Conservation (phyloP, 2,888 invertebrate species). For the Leptinotarsa tumamoca region DNA sequence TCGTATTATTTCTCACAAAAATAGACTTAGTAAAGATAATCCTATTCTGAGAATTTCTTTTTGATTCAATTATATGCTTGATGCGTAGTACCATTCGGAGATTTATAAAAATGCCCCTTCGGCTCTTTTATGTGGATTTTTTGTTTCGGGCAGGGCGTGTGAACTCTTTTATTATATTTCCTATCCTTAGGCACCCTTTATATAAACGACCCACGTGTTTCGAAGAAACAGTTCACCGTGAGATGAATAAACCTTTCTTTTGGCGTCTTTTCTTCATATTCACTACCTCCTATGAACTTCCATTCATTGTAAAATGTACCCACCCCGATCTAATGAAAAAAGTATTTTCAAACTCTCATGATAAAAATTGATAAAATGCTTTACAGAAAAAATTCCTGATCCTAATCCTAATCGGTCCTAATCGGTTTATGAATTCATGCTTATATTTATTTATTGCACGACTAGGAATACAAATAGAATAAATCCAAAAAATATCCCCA, state of each 20-base stretch:
- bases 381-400: too few relatives aligned
- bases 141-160: conserved; percentile 27
- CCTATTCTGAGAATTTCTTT: background rate
- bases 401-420: too few relatives aligned
- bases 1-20: too few relatives aligned
- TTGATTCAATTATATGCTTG: background rate
- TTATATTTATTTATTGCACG: too few relatives aligned
- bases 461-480: too few relatives aligned
- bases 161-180: conserved; percentile 25
- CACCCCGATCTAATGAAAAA: too few relatives aligned
- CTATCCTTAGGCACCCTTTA: background rate
- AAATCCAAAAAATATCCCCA: too few relatives aligned
- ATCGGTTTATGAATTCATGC: too few relatives aligned
- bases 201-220: conserved; percentile 12
- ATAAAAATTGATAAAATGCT: too few relatives aligned
- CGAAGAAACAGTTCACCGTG: background rate
- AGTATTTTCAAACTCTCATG: too few relatives aligned
- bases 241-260: conserved; percentile 1
- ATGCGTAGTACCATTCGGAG: conserved; percentile 19
- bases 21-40: too few relatives aligned
- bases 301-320: too few relatives aligned
- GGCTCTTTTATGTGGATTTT: conserved; percentile 6
- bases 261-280: background rate
- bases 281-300: background rate
- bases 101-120: conserved; percentile 7